A percentile compares a stretch with the other conserved stretches of the same genome.
Conservation (phyloP, 1,140 invertebrate species). For the Aphaenogaster rudis region DNA sequence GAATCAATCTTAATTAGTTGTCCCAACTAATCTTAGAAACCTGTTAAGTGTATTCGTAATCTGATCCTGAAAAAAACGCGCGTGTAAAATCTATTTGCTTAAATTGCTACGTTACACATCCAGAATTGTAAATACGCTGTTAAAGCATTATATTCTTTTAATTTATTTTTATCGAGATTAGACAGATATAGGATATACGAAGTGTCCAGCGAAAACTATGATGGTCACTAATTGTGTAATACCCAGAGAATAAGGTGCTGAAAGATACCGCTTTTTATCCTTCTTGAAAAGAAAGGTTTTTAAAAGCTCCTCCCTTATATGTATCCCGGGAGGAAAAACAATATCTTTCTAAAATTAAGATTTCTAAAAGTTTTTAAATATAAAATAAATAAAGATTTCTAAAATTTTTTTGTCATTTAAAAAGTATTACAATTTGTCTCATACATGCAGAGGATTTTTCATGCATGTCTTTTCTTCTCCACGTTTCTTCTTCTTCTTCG, state of each 20-base stretch:
- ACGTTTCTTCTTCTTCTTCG: neutral
- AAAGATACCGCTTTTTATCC: neutral
- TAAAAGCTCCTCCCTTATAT: neutral
- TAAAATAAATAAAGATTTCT: neutral
- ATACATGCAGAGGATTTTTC: slow-evolving; percentile 42
- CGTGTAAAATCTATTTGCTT: neutral
- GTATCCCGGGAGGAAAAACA: too few species aligned
- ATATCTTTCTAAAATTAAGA: too few species aligned
- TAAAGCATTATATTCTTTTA: neutral
- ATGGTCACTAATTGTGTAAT: neutral
- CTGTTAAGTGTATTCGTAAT: slow-evolving; percentile 1
- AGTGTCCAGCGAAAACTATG: neutral
- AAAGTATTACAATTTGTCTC: neutral
- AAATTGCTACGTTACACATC: neutral
- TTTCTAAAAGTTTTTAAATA: too few species aligned
- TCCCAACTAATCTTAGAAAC: slow-evolving; percentile 25
- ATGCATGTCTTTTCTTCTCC: neutral
- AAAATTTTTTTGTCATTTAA: slow-evolving; percentile 2
- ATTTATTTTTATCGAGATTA: slow-evolving; percentile 2
- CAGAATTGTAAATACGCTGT: neutral
- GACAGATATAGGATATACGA: neutral
- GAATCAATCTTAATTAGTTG: slow-evolving; percentile 56
- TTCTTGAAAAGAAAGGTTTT: neutral
- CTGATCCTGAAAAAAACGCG: slow-evolving; percentile 14
- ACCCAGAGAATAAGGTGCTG: neutral